Conservation (phyloP, 2,797 vertebrate species). For the Chiloscyllium punctatum region DNA sequence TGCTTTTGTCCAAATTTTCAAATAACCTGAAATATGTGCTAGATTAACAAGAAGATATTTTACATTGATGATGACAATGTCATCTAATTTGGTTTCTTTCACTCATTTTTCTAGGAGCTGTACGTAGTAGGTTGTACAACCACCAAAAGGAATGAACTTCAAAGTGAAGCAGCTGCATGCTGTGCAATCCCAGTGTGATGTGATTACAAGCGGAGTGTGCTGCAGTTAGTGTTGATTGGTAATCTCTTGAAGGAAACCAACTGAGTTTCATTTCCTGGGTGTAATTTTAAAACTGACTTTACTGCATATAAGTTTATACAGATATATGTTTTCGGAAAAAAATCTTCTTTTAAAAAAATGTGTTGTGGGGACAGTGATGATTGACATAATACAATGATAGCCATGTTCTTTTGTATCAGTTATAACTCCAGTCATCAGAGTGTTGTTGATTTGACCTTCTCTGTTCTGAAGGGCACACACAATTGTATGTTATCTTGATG, state of each 20-base stretch:
- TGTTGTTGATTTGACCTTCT: background rate
- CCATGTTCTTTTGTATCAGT: background rate
- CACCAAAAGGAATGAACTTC: background rate
- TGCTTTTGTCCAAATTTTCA: background rate
- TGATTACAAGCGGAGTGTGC: background rate
- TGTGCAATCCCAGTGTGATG: background rate
- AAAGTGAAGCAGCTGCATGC: background rate
- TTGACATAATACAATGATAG: background rate
- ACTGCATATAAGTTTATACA: background rate
- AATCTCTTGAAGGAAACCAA: background rate
- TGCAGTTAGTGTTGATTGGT: background rate
- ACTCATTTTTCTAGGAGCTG: constrained; percentile 5
- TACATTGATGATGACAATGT: background rate
- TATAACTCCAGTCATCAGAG: background rate
- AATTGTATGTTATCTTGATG: background rate
- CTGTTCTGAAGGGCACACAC: background rate
- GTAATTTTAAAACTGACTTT: constrained; percentile 6
- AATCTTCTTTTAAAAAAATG: background rate
- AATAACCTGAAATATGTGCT: background rate
- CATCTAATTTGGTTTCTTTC: background rate
- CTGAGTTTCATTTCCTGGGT: background rate
- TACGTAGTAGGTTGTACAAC: background rate
- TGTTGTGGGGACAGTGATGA: background rate
- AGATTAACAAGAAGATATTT: no score
- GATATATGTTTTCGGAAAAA: background rate